Evolutionary conservation across 2,113 vertebrate species (phyloP), one percentile per base, ranked within the genome.

Genomic region (Spermophilus dauricus): DNA sequence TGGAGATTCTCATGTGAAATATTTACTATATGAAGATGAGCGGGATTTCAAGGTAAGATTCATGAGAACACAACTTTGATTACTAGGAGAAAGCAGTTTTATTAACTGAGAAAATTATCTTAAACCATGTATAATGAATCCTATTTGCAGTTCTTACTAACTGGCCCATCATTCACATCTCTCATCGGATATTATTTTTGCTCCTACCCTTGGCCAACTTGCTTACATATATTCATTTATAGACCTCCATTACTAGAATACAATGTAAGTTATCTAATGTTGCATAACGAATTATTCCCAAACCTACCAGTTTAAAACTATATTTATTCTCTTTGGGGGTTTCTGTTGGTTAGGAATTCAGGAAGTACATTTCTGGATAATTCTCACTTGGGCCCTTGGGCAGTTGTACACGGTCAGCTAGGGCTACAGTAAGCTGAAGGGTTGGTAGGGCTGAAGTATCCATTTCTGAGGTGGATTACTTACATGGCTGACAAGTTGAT

Each of bases 21-120:
- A 80, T 30, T 96, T 98, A 34, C 92, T 98, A 2, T 91, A 96
- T n/a, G 98, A 98, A 89, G 97, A 98, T 61, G 98, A 98, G 86
- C 88, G 92, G 16, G 97, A 98, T 86, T 98, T 98, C 95, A 98
- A 98, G 98, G 99, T 99, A 98, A 95, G 96, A 58, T 16, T 92
- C 73, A 56, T 7, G 28, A 48, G 17, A 84, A 32, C 37, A 63
- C 4, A 48, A 39, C 26, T 92, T 56, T 91, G 20, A 82, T 37
- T 78, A 45, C 58, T 91, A 89, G 48, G 4, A 94, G 34, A 77
- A 85, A 48, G 34, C 45, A n/a, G 5, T 69, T 94, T 76, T 42
- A 67, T 89, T 86, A 86, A 72, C 53, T 16, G 58, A 85, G 5
- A 89, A 96, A 87, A 82, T 89, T 86, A 92, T 53, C 17, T 5